Evolutionary conservation across 1,140 invertebrate species (phyloP), one percentile per base, ranked within the genome.

Genomic region (Drosophila arizonae): DNA sequence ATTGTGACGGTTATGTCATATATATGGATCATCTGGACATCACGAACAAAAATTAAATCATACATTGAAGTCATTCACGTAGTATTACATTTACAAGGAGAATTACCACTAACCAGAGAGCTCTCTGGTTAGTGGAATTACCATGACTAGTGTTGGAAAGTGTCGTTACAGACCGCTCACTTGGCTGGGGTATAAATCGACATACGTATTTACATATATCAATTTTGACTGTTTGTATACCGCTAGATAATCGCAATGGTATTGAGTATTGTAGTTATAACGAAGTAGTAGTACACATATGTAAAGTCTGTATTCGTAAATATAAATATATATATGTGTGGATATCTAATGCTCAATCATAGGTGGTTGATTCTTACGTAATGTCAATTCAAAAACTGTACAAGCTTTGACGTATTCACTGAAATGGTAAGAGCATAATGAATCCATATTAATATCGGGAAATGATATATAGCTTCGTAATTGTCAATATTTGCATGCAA

Each of bases 381-480:
- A 77, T 60, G 65, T 57, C 68, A 74, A 86, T 85, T 84, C 73
- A 78, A 81, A 76, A 85, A 81, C 75, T 86, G 79, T 82, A 86
- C 76, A 86, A 70, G 51, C 65, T 55, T 77, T 81, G 58, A 63
- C 72, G 79, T 52, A 52, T 86, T 86, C 79, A 86, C 82, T 86
- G 82, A 87, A 86, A 86, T 79, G 82, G 81, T 76, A 86, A 86
- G 82, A 86, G 76, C 76, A 86, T 68, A 86, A 43, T 41, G 52
- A 60, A 52, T 66, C 56, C 48, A 69, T 50, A 69, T 73, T 57
- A 84, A 76, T 85, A 73, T 79, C 52, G 52, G 48, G 43, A 15
- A 84, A 41, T 68, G 36, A n/a, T 48, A 26, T 17, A 57, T 28
- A 41, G 51, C 13, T 45, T 45, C 26, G 43, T 24, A 36, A 45